Evolutionary conservation across 1,140 invertebrate genomes (phyloP).

Genomic region (Macrostomum lignano): DNA sequence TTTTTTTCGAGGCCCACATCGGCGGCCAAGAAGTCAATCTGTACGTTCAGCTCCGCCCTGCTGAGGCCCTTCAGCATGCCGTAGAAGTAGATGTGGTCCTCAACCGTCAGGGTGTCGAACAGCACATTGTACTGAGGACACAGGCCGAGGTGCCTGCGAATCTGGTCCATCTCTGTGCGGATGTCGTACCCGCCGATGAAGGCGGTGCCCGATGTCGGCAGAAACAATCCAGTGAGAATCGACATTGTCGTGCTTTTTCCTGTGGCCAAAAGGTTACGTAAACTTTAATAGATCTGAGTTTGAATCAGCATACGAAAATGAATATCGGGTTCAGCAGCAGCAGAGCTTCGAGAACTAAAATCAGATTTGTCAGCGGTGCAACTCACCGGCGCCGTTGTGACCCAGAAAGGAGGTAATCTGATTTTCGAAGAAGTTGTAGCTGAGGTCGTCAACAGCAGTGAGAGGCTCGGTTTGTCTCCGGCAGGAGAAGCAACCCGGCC

Average conservation of each 20-base stretch:
- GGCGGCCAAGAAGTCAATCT: constrained; percentile 28
- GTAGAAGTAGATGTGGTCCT: constrained; percentile 62
- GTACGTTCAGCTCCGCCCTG: constrained; percentile 28
- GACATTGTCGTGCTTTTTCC: constrained; percentile 39
- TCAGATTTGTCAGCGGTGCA: no score
- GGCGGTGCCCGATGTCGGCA: constrained; percentile 38
- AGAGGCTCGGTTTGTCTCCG: no score
- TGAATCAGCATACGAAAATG: no score
- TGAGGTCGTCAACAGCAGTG: constrained; percentile 41
- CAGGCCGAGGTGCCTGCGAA: constrained; percentile 43
- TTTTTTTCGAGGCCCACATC: constrained; percentile 35
- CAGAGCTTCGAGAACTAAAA: no score
- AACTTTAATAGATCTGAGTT: no score
- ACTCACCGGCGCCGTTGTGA: constrained; percentile 37
- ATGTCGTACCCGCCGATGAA: constrained; percentile 39
- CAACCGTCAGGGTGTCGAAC: constrained; percentile 58
- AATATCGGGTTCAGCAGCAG: no score
- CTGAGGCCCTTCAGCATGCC: constrained; percentile 38
- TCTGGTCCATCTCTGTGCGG: constrained; percentile 27
- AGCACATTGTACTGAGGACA: constrained; percentile 84
- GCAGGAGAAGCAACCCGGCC: constrained; percentile 12
- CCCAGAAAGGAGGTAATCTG: constrained; percentile 37
- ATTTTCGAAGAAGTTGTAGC: constrained; percentile 34
- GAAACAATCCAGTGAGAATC: constrained; percentile 40
- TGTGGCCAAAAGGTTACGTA: no score